phyloP scores from a whole-genome alignment of 2,888 invertebrate species.

The Acrobeloides nanus region DNA sequence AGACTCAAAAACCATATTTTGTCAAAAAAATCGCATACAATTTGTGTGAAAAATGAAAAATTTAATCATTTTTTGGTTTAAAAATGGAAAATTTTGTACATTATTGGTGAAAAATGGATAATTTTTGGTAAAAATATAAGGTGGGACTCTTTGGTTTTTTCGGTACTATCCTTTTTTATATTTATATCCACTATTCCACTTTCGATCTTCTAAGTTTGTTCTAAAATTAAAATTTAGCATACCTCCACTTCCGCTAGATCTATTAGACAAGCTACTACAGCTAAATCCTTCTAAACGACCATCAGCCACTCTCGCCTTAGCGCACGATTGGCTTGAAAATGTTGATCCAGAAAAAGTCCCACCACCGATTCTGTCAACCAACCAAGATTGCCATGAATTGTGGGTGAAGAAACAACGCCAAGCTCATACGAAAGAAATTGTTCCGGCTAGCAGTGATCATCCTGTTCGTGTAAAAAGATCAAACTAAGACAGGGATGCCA shows the following conservation, averaged over 20 bases:
- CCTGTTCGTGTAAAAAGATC: too few relatives aligned
- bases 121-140: too few relatives aligned
- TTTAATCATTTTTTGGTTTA: too few relatives aligned
- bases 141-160: constrained; percentile 1
- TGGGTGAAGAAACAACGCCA: constrained; percentile 75
- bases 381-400: constrained; percentile 94
- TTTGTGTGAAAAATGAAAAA: too few relatives aligned
- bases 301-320: constrained; percentile 84
- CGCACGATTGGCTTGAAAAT: constrained; percentile 82
- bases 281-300: constrained; percentile 87
- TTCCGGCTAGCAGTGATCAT: too few relatives aligned
- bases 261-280: constrained; percentile 70
- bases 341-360: constrained; percentile 69
- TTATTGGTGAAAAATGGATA: too few relatives aligned
- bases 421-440: too few relatives aligned
- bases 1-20: too few relatives aligned
- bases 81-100: too few relatives aligned
- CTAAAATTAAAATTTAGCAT: constrained; percentile 59
- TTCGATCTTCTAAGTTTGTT: background rate
- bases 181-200: background rate
- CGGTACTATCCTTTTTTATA: constrained; percentile 21
- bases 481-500: too few relatives aligned
- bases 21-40: too few relatives aligned
- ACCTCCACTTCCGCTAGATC: constrained; percentile 53
- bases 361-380: constrained; percentile 61